phyloP scores from a whole-genome alignment of 2,113 vertebrate species.

The Phocoena sinus region DNA sequence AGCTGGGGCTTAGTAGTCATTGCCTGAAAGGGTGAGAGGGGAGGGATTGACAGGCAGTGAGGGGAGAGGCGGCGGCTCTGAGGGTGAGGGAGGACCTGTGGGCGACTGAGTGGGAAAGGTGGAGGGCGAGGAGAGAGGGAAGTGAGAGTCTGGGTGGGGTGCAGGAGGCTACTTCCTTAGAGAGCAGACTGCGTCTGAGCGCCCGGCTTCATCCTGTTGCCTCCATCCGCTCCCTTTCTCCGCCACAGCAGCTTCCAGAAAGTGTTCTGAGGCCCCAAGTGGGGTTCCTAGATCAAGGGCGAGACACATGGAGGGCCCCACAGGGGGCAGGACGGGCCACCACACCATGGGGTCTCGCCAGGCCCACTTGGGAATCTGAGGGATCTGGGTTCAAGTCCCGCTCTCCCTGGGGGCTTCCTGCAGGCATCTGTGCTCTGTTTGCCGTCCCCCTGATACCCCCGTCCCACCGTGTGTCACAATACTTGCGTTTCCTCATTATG shows the following conservation, averaged over 20 bases:
- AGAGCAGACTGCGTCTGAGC: not conserved
- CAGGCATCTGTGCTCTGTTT: not conserved
- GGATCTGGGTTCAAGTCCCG: not conserved
- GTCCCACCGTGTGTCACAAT: not conserved
- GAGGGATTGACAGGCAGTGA: not conserved
- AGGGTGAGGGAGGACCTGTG: not conserved
- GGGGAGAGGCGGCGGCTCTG: not conserved
- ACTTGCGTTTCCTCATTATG: conserved; percentile 23
- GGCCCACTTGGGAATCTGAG: not conserved
- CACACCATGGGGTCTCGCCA: not conserved
- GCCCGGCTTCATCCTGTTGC: not conserved
- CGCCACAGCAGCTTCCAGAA: not conserved
- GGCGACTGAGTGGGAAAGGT: too few relatives aligned
- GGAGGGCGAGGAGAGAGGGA: not conserved
- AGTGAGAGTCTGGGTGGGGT: not conserved
- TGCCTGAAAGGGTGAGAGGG: not conserved
- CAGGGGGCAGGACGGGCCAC: not conserved
- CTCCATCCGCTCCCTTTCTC: not conserved
- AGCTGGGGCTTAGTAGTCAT: not conserved
- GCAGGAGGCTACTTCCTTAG: not conserved
- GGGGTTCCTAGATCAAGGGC: not conserved
- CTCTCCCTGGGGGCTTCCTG: not conserved
- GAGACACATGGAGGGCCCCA: not conserved
- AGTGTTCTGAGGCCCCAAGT: not conserved
- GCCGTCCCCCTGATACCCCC: too few relatives aligned